Conservation (phyloP, 2,797 vertebrate species). For the Microctenopoma steveboyesi region DNA sequence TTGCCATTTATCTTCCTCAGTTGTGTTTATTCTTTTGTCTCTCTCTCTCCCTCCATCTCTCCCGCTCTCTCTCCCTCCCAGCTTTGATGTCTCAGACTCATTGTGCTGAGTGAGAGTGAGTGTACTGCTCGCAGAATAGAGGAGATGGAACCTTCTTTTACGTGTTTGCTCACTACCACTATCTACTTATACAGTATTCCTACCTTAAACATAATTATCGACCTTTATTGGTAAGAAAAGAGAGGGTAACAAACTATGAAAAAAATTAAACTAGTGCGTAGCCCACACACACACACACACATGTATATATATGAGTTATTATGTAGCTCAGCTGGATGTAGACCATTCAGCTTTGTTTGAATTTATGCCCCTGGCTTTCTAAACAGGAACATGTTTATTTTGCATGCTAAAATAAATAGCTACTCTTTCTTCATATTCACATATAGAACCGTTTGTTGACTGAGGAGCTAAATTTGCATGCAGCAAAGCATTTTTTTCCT, state of each 20-base stretch:
- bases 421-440: slow-evolving; percentile 68
- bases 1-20: slow-evolving; percentile 27
- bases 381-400: slow-evolving; percentile 68
- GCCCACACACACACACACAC: neutral
- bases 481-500: slow-evolving; percentile 75
- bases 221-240: slow-evolving; percentile 42
- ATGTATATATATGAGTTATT: slow-evolving; percentile 15
- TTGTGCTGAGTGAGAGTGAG: slow-evolving; percentile 64
- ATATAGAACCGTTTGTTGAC: slow-evolving; percentile 70
- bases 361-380: slow-evolving; percentile 56
- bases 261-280: slow-evolving; percentile 9
- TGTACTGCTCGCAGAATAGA: slow-evolving; percentile 59
- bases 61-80: slow-evolving; percentile 17
- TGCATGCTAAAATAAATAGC: slow-evolving; percentile 74
- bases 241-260: too few relatives aligned
- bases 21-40: slow-evolving; percentile 45
- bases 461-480: slow-evolving; percentile 71
- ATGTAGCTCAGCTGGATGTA: slow-evolving; percentile 55
- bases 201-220: slow-evolving; percentile 62
- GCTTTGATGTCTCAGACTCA: slow-evolving; percentile 75
- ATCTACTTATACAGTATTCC: slow-evolving; percentile 52
- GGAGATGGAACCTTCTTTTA: slow-evolving; percentile 51
- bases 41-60: slow-evolving; percentile 11
- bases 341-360: slow-evolving; percentile 64
- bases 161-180: slow-evolving; percentile 48